Base-by-base conservation (phyloP, 1,140 invertebrate species). In the Drosophila sturtevanti region DNA sequence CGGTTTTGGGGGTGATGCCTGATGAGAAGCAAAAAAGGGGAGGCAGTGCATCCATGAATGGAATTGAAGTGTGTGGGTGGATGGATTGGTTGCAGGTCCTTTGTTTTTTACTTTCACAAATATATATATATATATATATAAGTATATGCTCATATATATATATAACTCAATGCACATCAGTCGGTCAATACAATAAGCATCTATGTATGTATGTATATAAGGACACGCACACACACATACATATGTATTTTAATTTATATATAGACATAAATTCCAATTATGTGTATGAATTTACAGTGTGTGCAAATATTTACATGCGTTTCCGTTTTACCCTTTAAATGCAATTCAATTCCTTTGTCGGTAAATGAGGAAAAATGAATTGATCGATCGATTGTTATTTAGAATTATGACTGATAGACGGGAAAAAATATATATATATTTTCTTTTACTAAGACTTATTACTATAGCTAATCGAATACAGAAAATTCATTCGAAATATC, bases 201-300 rank as follows among this genome's bases (percentile, higher is more conserved):
- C 24, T 0, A 65, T 21, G 85, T 85, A 66, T 69, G 60, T 54
- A 61, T 31, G 21, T 0, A 65, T 21, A 41, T 21, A 35, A 14
- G 37, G 18, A 31, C 34, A 48, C 12, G 44, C 38, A 11, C 14
- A 38, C 27, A 44, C 11, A 64, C 21, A 64, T 14, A 11, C 35
- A 58, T 22, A 74, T 18, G 41, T 38, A 60, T 14, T 63, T 14
- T 62, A 10, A 52, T 12, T 3, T 72, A 56, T 41, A 48, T 56
- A 48, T 44, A 73, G 59, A 81, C 41, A 81, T 76, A 66, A 87
- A 86, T 87, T 81, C 62, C 78, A 87, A 86, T 87, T 86, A 87
- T 79, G 74, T 82, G 79, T 86, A 86, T 86, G 82, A 89, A 31
- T 87, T 87, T 87, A 71, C 81, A 66, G 70, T 75, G 78, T 63